Conservation (phyloP, 2,888 invertebrate genomes). For the Mimumesa dahlbomi region DNA sequence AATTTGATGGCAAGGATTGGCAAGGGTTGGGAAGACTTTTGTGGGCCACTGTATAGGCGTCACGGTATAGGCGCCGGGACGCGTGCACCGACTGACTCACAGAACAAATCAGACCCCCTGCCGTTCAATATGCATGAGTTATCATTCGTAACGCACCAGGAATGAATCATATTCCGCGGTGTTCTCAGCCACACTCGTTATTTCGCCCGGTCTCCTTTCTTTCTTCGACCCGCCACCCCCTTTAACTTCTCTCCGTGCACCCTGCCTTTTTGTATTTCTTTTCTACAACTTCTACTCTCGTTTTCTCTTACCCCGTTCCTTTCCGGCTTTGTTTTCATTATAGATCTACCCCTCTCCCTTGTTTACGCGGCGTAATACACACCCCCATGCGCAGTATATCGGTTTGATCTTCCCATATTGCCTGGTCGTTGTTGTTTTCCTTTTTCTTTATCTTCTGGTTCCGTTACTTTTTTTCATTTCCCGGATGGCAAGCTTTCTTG, state of each 20-base stretch:
- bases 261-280: not conserved
- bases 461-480: not conserved
- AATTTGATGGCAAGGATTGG: no score
- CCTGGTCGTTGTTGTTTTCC: not conserved
- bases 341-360: no score
- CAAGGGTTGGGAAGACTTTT: no score
- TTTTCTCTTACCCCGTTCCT: no score
- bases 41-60: no score
- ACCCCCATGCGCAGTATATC: no score
- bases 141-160: conserved; percentile 67
- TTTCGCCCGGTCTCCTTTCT: not conserved
- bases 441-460: not conserved
- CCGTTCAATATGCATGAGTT: conserved; percentile 75
- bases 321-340: no score
- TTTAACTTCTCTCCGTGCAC: not conserved
- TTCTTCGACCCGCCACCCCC: not conserved
- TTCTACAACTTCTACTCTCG: not conserved
- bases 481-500: not conserved
- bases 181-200: conserved; percentile 53
- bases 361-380: no score
- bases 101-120: conserved; percentile 59
- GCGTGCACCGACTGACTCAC: conserved; percentile 61
- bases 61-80: conserved; percentile 24
- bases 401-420: no score
- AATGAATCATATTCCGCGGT: conserved; percentile 69